A percentile compares a stretch with the other conserved stretches of the same genome.
phyloP scores from a whole-genome alignment of 2,113 vertebrate genomes.

The Athene cunicularia region DNA sequence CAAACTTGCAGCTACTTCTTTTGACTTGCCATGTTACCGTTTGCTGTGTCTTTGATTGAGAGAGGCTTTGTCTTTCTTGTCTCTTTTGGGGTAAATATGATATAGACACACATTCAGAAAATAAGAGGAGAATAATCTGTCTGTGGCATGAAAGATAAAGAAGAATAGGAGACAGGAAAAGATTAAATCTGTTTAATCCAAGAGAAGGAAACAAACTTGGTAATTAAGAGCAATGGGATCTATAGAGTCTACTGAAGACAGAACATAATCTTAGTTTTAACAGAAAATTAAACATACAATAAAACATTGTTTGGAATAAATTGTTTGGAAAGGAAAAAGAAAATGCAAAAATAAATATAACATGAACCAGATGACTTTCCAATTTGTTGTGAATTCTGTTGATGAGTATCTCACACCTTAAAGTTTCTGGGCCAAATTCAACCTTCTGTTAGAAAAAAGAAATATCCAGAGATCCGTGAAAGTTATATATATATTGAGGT shows the following conservation, averaged over 20 bases:
- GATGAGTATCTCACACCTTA: neutral
- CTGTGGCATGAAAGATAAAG: neutral
- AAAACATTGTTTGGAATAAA: neutral
- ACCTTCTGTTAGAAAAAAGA: neutral
- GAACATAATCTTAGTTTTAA: neutral
- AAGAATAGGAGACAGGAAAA: neutral
- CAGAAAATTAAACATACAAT: neutral
- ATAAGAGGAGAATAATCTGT: neutral
- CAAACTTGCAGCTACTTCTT: neutral
- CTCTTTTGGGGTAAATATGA: neutral
- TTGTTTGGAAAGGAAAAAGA: neutral
- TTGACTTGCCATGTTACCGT: neutral
- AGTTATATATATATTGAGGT: neutral
- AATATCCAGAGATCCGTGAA: neutral
- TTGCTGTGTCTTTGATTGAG: neutral
- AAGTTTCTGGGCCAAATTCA: neutral
- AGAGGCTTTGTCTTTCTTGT: neutral
- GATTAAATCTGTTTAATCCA: neutral
- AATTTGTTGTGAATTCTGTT: neutral
- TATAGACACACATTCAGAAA: neutral
- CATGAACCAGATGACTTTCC: neutral
- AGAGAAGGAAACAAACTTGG: neutral
- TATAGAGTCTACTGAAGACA: neutral
- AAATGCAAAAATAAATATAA: neutral
- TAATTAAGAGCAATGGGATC: neutral